These are phyloP conservation scores for Mionectes olivaceus DNA, from an alignment of 2,797 vertebrate genomes.

Conservation along the genomic window DNA sequence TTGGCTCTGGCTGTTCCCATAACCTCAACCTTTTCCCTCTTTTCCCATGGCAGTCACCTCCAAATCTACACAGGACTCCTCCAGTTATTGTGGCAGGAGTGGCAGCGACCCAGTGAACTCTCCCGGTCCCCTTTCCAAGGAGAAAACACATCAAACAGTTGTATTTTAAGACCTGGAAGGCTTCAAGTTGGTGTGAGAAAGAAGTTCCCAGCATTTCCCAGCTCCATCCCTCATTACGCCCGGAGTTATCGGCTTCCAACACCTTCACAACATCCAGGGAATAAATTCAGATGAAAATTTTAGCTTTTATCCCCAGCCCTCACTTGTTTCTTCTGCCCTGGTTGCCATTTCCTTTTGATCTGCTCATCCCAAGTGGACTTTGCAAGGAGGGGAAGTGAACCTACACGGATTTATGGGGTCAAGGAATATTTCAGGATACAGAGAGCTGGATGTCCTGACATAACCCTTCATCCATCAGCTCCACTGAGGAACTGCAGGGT, in stretches of 20 bases:
- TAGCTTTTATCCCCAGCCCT: background rate
- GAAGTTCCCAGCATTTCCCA: background rate
- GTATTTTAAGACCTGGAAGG: background rate
- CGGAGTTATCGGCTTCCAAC: accelerated
- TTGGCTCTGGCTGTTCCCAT: background rate
- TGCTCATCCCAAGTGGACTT: background rate
- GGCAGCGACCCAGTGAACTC: background rate
- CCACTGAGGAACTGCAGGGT: background rate
- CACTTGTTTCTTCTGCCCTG: background rate
- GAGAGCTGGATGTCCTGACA: accelerated
- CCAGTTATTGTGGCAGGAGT: background rate
- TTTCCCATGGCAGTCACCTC: background rate
- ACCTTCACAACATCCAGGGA: background rate
- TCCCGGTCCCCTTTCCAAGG: background rate
- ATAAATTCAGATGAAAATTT: background rate
- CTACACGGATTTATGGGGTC: background rate
- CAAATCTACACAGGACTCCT: accelerated
- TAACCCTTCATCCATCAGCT: background rate
- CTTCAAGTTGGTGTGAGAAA: background rate
- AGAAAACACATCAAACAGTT: background rate
- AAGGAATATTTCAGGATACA: background rate
- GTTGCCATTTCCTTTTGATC: background rate
- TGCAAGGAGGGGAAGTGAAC: background rate
- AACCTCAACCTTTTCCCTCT: background rate
- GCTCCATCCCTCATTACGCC: background rate